These are phyloP conservation scores for Pseudocheirus occidentalis DNA, from an alignment of 2,797 vertebrate genomes.

Conservation along the genomic window DNA sequence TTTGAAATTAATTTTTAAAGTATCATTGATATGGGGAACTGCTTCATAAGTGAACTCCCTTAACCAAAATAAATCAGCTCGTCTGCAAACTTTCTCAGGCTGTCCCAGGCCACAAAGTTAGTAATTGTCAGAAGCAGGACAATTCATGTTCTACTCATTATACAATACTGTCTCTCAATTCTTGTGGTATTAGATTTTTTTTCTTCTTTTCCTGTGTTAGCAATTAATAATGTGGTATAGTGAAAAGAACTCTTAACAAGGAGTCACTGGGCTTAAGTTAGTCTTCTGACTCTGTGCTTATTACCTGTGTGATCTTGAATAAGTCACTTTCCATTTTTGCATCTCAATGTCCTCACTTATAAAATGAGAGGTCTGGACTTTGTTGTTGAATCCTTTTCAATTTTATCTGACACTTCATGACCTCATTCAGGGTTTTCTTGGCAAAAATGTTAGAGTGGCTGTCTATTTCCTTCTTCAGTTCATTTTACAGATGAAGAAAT, in stretches of 20 bases:
- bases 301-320: conserved; percentile 20
- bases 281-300: conserved; percentile 11
- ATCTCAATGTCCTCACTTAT: conserved; percentile 31
- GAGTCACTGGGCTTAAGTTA: not conserved
- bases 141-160: not conserved
- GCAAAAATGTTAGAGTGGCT: not conserved
- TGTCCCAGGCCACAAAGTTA: not conserved
- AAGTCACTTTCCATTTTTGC: conserved; percentile 23
- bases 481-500: not conserved
- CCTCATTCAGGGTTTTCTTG: not conserved
- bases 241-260: not conserved
- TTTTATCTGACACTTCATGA: not conserved
- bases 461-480: not conserved
- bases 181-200: not conserved
- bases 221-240: not conserved
- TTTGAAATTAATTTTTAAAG: not conserved
- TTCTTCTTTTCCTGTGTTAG: not conserved
- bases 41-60: not conserved
- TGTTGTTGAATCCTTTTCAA: not conserved
- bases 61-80: not conserved
- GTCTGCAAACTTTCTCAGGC: not conserved
- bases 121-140: not conserved
- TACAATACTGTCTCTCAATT: not conserved
- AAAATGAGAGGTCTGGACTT: conserved; percentile 3
- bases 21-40: not conserved